Evolutionary conservation across 2,797 vertebrate species (phyloP).

Genomic region (Gambelia wislizenii): DNA sequence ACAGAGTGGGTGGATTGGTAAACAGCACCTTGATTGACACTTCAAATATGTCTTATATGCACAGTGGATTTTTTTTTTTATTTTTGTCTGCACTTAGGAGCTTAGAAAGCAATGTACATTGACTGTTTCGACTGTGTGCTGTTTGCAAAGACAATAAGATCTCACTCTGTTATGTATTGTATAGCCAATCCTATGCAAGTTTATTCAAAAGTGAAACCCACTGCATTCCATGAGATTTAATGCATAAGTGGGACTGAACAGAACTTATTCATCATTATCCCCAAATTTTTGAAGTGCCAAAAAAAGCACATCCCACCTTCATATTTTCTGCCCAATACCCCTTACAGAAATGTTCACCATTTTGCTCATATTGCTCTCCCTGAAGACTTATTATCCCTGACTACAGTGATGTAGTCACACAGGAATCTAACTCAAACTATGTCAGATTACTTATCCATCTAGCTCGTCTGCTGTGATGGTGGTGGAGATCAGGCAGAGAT

Average conservation of each 20-base stretch:
- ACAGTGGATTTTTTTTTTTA: constrained; percentile 24
- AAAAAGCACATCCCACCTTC: neutral
- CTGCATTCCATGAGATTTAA: neutral
- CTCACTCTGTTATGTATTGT: neutral
- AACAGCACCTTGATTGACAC: constrained; percentile 56
- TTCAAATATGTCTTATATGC: constrained; percentile 51
- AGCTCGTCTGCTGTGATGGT: neutral
- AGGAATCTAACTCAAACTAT: neutral
- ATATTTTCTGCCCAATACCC: neutral
- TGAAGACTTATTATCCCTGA: neutral
- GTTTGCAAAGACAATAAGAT: constrained; percentile 15
- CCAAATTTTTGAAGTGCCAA: neutral
- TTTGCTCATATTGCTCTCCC: neutral
- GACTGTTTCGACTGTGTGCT: constrained; percentile 13
- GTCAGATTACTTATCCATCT: neutral
- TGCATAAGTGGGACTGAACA: neutral
- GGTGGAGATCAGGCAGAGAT: neutral
- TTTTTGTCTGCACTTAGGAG: constrained; percentile 34
- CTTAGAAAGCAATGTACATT: constrained; percentile 2
- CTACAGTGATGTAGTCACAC: neutral
- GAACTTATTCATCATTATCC: neutral
- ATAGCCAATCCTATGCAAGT: neutral
- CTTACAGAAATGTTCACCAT: neutral
- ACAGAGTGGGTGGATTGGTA: constrained; percentile 43
- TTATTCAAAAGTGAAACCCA: neutral